Percentiles rank a stretch among this genome's conserved stretches.
Evolutionary conservation across 23 tunicate genomes (phyloP).

Genomic region (Styela plicata): DNA sequence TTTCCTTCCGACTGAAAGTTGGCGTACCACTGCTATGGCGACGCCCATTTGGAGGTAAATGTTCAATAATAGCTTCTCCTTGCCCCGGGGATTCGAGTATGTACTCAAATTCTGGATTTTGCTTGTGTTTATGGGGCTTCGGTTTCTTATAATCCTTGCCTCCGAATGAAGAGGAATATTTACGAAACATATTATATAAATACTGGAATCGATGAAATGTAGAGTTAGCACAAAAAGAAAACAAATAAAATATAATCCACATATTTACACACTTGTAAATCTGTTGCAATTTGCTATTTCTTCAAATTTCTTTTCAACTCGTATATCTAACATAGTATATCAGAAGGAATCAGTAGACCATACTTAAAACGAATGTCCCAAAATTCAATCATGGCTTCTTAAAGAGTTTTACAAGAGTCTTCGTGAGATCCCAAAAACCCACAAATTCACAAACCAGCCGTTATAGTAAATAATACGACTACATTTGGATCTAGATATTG

Average conservation of each 20-base stretch:
- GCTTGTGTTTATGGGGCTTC: background rate
- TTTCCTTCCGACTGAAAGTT: background rate
- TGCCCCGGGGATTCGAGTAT: background rate
- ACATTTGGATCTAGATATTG: no score
- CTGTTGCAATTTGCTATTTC: no score
- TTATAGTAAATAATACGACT: no score
- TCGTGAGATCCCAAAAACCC: no score
- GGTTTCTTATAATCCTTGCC: background rate
- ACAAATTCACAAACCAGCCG: no score
- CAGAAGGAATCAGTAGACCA: no score
- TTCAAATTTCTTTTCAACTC: no score
- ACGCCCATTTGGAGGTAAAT: background rate
- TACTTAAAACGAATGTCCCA: background rate
- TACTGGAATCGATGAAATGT: no score
- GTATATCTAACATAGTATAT: no score
- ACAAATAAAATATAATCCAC: background rate
- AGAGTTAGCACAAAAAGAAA: background rate
- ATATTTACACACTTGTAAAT: background rate
- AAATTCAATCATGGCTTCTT: background rate
- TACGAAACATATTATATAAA: background rate
- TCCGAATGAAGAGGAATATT: background rate
- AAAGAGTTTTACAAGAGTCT: no score
- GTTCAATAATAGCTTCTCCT: background rate
- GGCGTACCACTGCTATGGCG: background rate
- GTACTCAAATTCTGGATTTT: background rate